Evolutionary conservation across 2,888 invertebrate species (phyloP).

Genomic region (Andricus quercusramuli): DNA sequence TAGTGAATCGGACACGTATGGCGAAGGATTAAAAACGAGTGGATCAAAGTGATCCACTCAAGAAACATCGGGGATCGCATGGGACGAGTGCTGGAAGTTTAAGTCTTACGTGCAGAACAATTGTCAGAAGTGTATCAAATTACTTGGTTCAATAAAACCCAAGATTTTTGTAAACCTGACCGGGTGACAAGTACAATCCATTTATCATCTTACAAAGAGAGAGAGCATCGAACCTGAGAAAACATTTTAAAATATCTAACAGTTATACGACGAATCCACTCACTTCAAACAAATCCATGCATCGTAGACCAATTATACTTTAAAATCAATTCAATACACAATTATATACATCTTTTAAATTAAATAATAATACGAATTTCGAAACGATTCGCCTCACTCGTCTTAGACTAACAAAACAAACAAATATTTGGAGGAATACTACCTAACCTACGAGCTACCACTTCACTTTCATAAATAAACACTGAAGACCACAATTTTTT

Average conservation of each 20-base stretch:
- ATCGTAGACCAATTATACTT: not conserved
- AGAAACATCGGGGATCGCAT: conserved; percentile 55
- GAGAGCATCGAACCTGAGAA: conserved; percentile 4
- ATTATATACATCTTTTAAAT: conserved; percentile 10
- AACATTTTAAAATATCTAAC: not conserved
- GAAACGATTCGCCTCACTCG: not conserved
- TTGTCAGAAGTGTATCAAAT: conserved; percentile 9
- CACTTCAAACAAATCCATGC: conserved; percentile 1
- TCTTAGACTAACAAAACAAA: not conserved
- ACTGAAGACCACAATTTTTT: not conserved
- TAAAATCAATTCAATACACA: not conserved
- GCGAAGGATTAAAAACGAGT: conserved; percentile 53
- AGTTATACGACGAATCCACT: not conserved
- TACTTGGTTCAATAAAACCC: conserved; percentile 21
- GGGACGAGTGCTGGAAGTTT: conserved; percentile 61
- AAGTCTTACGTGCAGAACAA: conserved; percentile 38
- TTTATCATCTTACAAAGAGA: not conserved
- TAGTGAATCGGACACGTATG: conserved; percentile 68
- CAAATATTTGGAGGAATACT: not conserved
- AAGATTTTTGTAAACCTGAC: not conserved
- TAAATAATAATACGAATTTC: not conserved
- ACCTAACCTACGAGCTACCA: not conserved
- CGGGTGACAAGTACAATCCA: not conserved
- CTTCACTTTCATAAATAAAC: not conserved
- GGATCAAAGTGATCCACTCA: conserved; percentile 27